Evolutionary conservation across 2,797 vertebrate genomes (phyloP), one percentile per base, ranked within the genome.

Genomic region (Brachyrhaphis roseni): DNA sequence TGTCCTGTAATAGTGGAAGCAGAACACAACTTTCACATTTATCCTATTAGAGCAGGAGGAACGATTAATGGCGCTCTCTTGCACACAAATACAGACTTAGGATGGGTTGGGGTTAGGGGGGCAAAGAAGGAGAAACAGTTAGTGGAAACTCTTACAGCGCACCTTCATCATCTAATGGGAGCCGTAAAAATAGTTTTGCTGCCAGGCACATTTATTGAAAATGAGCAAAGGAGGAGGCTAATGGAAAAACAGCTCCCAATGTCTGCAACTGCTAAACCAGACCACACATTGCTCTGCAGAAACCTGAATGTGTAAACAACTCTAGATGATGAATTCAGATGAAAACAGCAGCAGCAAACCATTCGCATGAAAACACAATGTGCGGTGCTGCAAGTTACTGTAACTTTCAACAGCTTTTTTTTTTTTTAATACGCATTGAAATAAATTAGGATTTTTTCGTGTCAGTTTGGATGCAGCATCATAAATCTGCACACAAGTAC

Each of bases 111-210:
- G 11, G 13, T 39, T 43, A 6, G 39, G 49, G 47, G 76, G 81
- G 77, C 51, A 83, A 86, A 83, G 85, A 82, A 87, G 87, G 79
- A 89, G 74, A 84, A 82, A 79, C 81, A 86, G 87, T 88, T 87
- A 89, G 90, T 92, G 94, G 94, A 95, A 94, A 94, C 79, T 93
- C 89, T 95, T 92, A 91, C 89, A 83, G 82, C 20, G 47, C 90
- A 87, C 84, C 91, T 87, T 90, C 84, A 93, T 93, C 90, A 91
- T 91, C 86, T 85, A 90, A 92, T 90, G 80, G 87, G 87, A 81
- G 87, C 85, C 83, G 86, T 79, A 80, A 90, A 92, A 70, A 89
- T 82, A 75, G 84, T 89, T 89, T 88, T 74, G 84, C 86, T 83
- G 87, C 88, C 85, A 87, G 91, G 90, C 87, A 89, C 82, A 75